Evolutionary conservation across 2,797 vertebrate species (phyloP).

Genomic region (Poeciliopsis gracilis): DNA sequence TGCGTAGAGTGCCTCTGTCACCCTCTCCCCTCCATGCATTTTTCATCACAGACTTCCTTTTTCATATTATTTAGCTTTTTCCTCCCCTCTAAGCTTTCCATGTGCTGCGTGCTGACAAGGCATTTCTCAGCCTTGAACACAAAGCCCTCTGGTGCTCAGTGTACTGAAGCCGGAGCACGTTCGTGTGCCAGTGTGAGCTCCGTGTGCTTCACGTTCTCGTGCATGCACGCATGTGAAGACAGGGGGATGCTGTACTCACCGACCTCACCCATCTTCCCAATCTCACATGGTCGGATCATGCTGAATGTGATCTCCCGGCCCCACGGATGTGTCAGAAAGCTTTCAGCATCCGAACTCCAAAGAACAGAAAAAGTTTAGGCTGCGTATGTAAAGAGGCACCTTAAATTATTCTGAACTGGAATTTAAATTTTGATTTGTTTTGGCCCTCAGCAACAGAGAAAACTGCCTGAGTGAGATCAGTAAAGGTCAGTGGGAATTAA

Average conservation of each 20-base stretch:
- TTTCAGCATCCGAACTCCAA: slow-evolving; percentile 42
- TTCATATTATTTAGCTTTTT: slow-evolving; percentile 68
- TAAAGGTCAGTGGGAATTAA: slow-evolving; percentile 78
- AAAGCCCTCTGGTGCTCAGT: slow-evolving; percentile 70
- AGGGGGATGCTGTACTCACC: slow-evolving; percentile 23
- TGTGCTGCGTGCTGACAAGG: slow-evolving; percentile 74
- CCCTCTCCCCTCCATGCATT: slow-evolving; percentile 68
- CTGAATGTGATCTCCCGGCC: slow-evolving; percentile 47
- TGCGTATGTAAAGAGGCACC: slow-evolving; percentile 48
- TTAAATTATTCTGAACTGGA: slow-evolving; percentile 72
- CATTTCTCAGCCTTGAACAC: slow-evolving; percentile 70
- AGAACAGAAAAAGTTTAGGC: slow-evolving; percentile 14
- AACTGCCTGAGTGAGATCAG: slow-evolving; percentile 68
- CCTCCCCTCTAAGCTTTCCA: slow-evolving; percentile 68
- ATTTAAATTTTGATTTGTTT: slow-evolving; percentile 78
- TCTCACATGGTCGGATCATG: slow-evolving; percentile 26
- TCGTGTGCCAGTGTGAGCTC: slow-evolving; percentile 33
- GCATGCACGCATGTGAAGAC: slow-evolving; percentile 38
- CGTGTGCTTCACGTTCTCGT: slow-evolving; percentile 22
- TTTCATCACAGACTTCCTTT: slow-evolving; percentile 66
- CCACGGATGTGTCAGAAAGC: slow-evolving; percentile 29
- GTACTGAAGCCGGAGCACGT: slow-evolving; percentile 55
- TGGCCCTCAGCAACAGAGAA: slow-evolving; percentile 69
- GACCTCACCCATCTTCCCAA: not conserved
- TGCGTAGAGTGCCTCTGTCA: slow-evolving; percentile 51